A percentile compares a stretch with the other conserved stretches of the same genome.
Evolutionary conservation across 2,888 invertebrate genomes (phyloP).

Genomic region (Netelia melanura): DNA sequence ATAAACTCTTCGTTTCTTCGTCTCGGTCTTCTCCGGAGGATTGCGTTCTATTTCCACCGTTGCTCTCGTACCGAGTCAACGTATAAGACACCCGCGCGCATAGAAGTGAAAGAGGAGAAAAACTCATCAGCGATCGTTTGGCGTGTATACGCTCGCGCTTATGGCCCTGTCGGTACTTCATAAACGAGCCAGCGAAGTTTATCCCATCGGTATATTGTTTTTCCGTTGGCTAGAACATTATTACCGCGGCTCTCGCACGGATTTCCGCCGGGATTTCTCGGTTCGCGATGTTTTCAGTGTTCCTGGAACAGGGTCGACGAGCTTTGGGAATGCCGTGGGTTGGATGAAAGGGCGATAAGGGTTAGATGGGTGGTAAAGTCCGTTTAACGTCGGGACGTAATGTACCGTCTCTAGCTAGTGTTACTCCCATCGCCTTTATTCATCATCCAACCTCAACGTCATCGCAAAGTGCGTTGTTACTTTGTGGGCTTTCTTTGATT

Average conservation of each 20-base stretch:
- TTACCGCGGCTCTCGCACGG: neutral
- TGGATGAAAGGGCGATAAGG: neutral
- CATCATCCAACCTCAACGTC: too few relatives aligned
- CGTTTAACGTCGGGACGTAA: too few relatives aligned
- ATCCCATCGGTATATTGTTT: conserved; percentile 30
- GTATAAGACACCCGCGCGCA: conserved; percentile 1
- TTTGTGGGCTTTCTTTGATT: too few relatives aligned
- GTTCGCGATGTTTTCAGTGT: neutral
- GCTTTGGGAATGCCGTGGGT: neutral
- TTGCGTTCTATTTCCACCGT: conserved; percentile 42
- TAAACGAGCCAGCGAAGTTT: conserved; percentile 40
- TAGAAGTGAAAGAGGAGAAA: conserved; percentile 50
- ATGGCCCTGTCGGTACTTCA: conserved; percentile 33
- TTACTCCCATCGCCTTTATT: too few relatives aligned
- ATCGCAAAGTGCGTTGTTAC: too few relatives aligned
- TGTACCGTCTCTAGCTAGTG: too few relatives aligned
- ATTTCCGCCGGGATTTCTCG: conserved; percentile 28
- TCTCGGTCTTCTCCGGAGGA: conserved; percentile 11
- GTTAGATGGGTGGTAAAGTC: too few relatives aligned
- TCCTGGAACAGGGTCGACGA: conserved; percentile 4
- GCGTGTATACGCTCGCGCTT: conserved; percentile 4
- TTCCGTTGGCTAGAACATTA: conserved; percentile 20
- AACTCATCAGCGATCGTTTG: conserved; percentile 44
- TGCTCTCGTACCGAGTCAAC: conserved; percentile 1
- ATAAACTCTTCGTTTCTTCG: conserved; percentile 46